Base-by-base conservation (phyloP, 2,797 vertebrate genomes). In the Rhinophrynus dorsalis region DNA sequence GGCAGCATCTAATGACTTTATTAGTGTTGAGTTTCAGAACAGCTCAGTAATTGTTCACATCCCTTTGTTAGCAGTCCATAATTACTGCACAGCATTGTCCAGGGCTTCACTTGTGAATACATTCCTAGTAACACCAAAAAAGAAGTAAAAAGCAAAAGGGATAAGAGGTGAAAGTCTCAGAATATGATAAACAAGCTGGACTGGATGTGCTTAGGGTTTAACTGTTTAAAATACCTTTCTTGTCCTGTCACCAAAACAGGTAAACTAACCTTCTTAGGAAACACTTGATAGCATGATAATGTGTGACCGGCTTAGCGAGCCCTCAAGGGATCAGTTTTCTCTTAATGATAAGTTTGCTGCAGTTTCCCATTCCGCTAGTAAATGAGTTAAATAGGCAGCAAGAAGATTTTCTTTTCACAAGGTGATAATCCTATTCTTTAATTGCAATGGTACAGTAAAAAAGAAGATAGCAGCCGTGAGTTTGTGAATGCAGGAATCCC, bases 51-150 rank as follows among this genome's bases (percentile, higher is more conserved):
- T 95, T 95, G 94, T 96, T 93, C 86, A 75, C 87, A 87, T 90
- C 90, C 89, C 91, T 93, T 94, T 93, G 92, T 94, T 90, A 93
- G 89, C 89, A 90, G 90, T 88, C 93, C 93, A 94, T 94, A 94
- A 95, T 96, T 95, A 93, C 89, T 88, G 84, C 82, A 79, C 70
- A 81, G 74, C 80, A 88, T 95, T 94, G 90, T 95, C 86, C 66
- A 38, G 80, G 83, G 82, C 78, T 84, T 81, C 84, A 69, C 77
- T 86, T 90, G 86, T 81, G 81, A 91, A 88, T 87, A 86, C 86
- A 91, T 90, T 89, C 81, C 83, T 80, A 82, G 86, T 85, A 86
- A 84, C 89, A 82, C 79, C 82, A 71, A 88, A 85, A 74, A 0
- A 61, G 76, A 80, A 79, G 11, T n/a, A 30, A 45, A 38, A 71